Evolutionary conservation across 2,888 invertebrate genomes (phyloP), one percentile per base, ranked within the genome.

Genomic region (Ariolimax columbianus): DNA sequence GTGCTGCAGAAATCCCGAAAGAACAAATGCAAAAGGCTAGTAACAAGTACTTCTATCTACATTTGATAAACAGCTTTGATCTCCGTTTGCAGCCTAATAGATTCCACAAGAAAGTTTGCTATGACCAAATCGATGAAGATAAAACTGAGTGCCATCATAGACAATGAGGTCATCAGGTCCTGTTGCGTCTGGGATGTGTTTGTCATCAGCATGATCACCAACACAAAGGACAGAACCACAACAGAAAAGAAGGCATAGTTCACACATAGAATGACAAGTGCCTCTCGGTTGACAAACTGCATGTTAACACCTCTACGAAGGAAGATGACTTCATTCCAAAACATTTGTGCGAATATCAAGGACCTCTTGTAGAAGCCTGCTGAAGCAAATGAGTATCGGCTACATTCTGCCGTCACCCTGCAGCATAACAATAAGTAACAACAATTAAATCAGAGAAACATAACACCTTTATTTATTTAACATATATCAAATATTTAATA

Each of bases 201-300:
- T 17, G 90, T 89, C 72, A 93, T 85, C 43, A 91, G 90, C 86
- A 93, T 91, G 77, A 93, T 83, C 84, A 91, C 90, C 19, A 89
- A 80, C 33, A 90, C 85, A 77, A 91, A 91, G 11, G 87, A 88
- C n/a, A 90, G 87, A 17, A 91, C 86, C 14, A 91, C 87, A 19
- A 91, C 86, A 1, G 92, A 92, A 87, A 93, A 91, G 88, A 93
- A 93, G 30, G 92, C 91, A 88, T 93, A 93, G 89, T 93, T 93
- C 77, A 93, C 90, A 84, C 92, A 92, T 33, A 93, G 87, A 47
- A 93, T 89, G 36, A 93, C 91, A 66, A 93, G 89, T 17, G 90
- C 90, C 86, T 93, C 93, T 79, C 91, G 89, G 86, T 92, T 91
- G 30, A 84, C 82, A 82, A 85, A 81, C 75, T 87, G 87, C 75